Base-by-base conservation (phyloP, 2,888 invertebrate genomes). In the Tanytarsus gracilentus region DNA sequence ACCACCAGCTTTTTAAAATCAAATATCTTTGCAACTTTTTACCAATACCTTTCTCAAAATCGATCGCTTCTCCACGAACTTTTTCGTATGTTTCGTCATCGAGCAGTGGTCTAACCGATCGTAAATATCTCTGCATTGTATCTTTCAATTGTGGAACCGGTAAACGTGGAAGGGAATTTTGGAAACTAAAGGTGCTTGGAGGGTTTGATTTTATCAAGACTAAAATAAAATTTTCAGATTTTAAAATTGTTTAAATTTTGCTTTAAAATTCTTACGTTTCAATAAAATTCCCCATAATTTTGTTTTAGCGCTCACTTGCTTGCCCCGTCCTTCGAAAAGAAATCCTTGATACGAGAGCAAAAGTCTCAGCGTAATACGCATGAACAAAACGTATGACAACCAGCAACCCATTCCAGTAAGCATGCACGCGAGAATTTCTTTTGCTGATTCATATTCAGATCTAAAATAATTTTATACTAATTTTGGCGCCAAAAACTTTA, bases 281-380 rank as follows among this genome's bases (percentile, higher is more conserved):
- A 98, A 89, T 8, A 86, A 73, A 36, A 81, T 74, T 26, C 86
- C 77, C 98, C 98, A 98, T 0, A 91, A 64, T 74, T 82, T 85
- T 0, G 96, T 94, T 23, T 33, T 33, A 4, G 33, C 11, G 6
- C 21, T 33, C 3, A 88, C 77, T 66, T 73, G 81, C 27, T 82
- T 77, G 1, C 90, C 89, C 66, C 93, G 79, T 7, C 86, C 81
- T 74, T 98, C 97, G 73, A 93, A 98, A 90, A 99, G 96, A 98
- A 98, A 99, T 63, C 95, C 95, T 79, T 96, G 95, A 79, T 99
- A 99, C 76, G 89, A 86, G 60, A 98, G 84, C 61, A 99, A 78
- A 50, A 89, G 68, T 75, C 93, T 96, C 60, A 98, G 80, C 23
- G 85, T 79, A 69, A 95, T 93, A 63, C 95, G 84, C 75, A 97